Evolutionary conservation across 2,113 vertebrate genomes (phyloP), one percentile per base, ranked within the genome.

Genomic region (Silurus glanis): DNA sequence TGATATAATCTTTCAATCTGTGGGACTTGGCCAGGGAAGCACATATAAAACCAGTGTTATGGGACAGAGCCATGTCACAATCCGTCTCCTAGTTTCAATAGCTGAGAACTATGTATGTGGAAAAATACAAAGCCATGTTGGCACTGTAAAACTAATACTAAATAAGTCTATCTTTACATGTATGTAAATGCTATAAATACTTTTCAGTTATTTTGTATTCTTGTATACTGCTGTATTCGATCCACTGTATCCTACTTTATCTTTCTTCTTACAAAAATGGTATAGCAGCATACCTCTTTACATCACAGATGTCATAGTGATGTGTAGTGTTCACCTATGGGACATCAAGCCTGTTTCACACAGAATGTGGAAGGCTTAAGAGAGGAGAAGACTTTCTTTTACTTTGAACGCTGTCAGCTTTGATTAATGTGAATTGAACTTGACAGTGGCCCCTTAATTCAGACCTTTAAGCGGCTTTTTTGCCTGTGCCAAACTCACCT

Each of bases 361-460:
- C 90, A 79, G 82, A 66, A 51, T 69, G 90, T 71, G 55, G 83
- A 87, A 93, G 88, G 83, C 83, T 61, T 25, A 66, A 84, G 62
- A 45, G 76, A 71, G 53, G 79, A 87, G 86, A 91, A 92, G 93
- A 93, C 53, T n/a, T 61, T 21, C 14, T 25, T 47, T 78, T 66
- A 80, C 78, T 64, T 49, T 79, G 92, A 91, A 83, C 93, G 93
- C 47, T 91, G 87, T 92, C 93, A 91, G 91, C 91, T 80, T 87
- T 97, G 96, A 96, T 96, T 95, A 95, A 95, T 96, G 94, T 94
- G 93, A 95, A 92, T 62, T 0, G 92, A 94, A 92, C 93, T 90
- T 94, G 93, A 95, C 89, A 92, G 91, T 90, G 91, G 86, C 85
- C 91, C 93, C 90, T 92, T 90, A 92, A 95, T 97, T 95, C 94